phyloP scores from a whole-genome alignment of 2,113 vertebrate species.

The Ictalurus furcatus region DNA sequence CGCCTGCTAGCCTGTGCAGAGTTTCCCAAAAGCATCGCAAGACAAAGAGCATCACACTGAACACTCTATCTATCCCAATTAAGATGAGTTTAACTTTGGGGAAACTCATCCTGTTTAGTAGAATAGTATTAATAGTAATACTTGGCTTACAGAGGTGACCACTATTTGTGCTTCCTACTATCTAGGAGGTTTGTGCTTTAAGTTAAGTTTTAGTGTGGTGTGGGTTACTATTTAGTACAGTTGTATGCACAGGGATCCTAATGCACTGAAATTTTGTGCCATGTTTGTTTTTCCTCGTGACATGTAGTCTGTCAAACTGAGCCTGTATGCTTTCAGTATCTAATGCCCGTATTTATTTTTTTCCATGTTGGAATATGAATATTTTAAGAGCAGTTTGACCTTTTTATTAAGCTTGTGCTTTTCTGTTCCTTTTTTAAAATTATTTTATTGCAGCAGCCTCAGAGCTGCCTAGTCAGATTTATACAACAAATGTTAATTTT shows the following conservation, averaged over 20 bases:
- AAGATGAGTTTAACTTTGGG: background rate
- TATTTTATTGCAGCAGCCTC: background rate
- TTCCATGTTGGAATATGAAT: background rate
- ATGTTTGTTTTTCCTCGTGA: background rate
- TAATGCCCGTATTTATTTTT: conserved; percentile 23
- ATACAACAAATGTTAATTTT: background rate
- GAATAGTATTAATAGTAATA: background rate
- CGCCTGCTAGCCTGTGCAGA: too few species aligned
- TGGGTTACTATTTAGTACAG: background rate
- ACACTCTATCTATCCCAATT: background rate
- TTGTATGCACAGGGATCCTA: background rate
- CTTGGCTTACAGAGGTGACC: background rate
- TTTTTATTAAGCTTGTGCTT: background rate
- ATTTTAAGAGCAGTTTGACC: background rate
- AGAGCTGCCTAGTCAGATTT: background rate
- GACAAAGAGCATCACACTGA: background rate
- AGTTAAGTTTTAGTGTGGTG: background rate
- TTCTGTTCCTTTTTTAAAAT: background rate
- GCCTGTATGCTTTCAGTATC: conserved; percentile 16
- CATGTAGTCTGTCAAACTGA: background rate
- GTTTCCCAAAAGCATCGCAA: background rate
- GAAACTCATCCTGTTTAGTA: background rate
- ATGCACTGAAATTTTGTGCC: conserved; percentile 18
- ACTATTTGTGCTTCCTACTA: background rate
- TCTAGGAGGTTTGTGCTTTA: background rate